phyloP scores from a whole-genome alignment of 1,140 invertebrate species.

The Ostrea denselamellosa region DNA sequence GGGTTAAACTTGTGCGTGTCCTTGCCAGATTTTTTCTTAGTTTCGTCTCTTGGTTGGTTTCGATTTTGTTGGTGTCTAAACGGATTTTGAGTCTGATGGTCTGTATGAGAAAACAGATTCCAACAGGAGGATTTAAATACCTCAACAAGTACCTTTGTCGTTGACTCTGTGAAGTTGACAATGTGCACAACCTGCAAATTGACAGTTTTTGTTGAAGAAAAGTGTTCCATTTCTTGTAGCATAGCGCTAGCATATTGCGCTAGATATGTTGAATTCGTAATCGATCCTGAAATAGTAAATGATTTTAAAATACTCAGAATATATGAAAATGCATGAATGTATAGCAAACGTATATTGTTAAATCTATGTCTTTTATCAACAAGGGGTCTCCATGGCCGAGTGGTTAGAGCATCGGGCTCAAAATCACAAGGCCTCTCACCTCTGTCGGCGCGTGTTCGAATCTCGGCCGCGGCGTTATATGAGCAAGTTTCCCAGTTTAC shows the following conservation, averaged over 20 bases:
- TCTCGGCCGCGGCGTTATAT: no score
- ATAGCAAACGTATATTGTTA: no score
- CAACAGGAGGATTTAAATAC: neutral
- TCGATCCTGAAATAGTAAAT: neutral
- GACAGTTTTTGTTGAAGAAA: neutral
- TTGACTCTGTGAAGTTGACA: neutral
- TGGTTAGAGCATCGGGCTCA: no score
- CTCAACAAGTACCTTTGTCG: neutral
- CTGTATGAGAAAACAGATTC: neutral
- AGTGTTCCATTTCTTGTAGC: neutral
- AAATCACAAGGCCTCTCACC: no score
- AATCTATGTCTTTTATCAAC: no score
- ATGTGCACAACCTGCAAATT: neutral
- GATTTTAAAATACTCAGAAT: neutral
- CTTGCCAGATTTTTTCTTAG: neutral
- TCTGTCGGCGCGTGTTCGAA: no score
- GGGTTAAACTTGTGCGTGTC: neutral
- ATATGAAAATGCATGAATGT: no score
- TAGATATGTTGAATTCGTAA: neutral
- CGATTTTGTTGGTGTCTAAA: no score
- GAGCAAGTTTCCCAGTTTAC: no score
- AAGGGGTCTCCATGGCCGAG: no score
- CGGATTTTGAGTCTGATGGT: neutral
- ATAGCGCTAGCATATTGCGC: neutral
- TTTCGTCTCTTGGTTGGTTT: neutral